These are phyloP conservation scores for Quadroppia sp. DNA, from an alignment of 2,888 invertebrate species.

Conservation along the genomic window DNA sequence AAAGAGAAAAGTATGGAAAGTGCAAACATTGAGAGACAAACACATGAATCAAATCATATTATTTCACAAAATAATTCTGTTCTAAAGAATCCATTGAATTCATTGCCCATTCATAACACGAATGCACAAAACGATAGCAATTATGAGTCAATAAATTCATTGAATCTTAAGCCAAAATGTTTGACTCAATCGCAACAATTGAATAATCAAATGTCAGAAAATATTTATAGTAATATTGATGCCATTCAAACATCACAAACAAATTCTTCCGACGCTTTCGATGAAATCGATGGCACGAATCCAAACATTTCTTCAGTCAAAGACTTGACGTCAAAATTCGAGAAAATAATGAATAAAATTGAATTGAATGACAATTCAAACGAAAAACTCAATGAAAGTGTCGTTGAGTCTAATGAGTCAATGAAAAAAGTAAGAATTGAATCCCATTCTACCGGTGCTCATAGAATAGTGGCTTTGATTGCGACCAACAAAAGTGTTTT, in stretches of 20 bases:
- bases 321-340: conserved; percentile 77
- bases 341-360: conserved; percentile 53
- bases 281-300: neutral
- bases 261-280: neutral
- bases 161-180: neutral
- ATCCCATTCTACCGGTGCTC: neutral
- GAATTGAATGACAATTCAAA: conserved; percentile 25
- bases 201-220: conserved; percentile 10
- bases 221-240: conserved; percentile 24
- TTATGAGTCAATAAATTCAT: conserved; percentile 14
- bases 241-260: conserved; percentile 5
- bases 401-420: conserved; percentile 42
- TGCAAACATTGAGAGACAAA: neutral
- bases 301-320: conserved; percentile 59
- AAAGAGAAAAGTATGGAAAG: neutral
- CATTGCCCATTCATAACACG: neutral
- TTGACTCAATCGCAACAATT: no score
- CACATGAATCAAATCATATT: conserved; percentile 5
- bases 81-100: neutral
- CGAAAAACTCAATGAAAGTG: conserved; percentile 43
- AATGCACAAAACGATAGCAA: conserved; percentile 3
- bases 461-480: conserved; percentile 1
- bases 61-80: neutral
- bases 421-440: conserved; percentile 4
- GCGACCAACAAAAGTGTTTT: neutral